These are phyloP conservation scores for Saccostrea cuccullata DNA, from an alignment of 1,140 invertebrate genomes.

Conservation along the genomic window DNA sequence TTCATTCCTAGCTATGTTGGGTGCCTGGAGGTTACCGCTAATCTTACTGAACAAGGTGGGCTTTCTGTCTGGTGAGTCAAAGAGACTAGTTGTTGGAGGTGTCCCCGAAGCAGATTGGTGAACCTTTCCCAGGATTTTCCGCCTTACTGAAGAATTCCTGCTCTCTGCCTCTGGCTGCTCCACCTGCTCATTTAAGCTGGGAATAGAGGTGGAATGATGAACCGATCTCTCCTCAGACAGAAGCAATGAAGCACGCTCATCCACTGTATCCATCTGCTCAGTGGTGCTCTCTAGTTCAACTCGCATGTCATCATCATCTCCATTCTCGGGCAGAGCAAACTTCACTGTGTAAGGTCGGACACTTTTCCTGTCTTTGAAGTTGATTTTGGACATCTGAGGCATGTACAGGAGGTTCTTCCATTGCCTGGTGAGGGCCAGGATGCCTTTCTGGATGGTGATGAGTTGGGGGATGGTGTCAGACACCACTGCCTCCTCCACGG, in stretches of 20 bases:
- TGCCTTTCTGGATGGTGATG: slow-evolving; percentile 92
- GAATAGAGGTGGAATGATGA: slow-evolving; percentile 65
- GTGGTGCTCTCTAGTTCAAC: slow-evolving; percentile 73
- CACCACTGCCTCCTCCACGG: slow-evolving; percentile 91
- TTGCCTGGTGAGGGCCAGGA: slow-evolving; percentile 93
- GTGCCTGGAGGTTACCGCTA: slow-evolving; percentile 81
- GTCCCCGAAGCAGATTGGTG: slow-evolving; percentile 26
- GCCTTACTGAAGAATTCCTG: slow-evolving; percentile 50
- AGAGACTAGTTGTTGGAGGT: not conserved
- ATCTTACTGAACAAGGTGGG: slow-evolving; percentile 63
- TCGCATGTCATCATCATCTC: slow-evolving; percentile 45
- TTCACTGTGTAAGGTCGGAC: slow-evolving; percentile 90
- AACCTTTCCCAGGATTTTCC: slow-evolving; percentile 47
- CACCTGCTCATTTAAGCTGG: slow-evolving; percentile 57
- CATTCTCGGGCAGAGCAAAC: slow-evolving; percentile 87
- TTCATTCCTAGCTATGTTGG: slow-evolving; percentile 84
- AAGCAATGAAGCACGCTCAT: slow-evolving; percentile 91
- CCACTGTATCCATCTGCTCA: slow-evolving; percentile 86
- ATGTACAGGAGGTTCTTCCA: slow-evolving; percentile 98
- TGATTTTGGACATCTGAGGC: slow-evolving; percentile 89
- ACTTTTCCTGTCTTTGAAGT: slow-evolving; percentile 82
- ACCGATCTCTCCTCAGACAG: slow-evolving; percentile 81
- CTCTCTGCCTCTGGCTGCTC: slow-evolving; percentile 58
- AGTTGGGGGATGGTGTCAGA: slow-evolving; percentile 90
- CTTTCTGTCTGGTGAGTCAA: slow-evolving; percentile 50